Conservation (phyloP, 2,888 invertebrate species). For the Chydorus sphaericus region DNA sequence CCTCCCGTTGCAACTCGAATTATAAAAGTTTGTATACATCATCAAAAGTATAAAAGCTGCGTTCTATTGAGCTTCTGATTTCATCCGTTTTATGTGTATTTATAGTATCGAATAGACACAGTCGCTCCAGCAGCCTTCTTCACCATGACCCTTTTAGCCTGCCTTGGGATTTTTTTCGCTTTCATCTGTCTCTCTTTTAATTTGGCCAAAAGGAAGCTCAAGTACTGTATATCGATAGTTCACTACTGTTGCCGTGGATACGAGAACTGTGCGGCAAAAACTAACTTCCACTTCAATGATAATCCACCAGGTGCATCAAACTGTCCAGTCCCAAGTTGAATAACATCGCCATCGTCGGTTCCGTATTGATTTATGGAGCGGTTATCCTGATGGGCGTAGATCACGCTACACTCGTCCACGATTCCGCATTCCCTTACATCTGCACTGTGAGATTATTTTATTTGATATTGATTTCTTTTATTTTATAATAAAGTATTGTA, state of each 20-base stretch:
- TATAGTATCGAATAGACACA: conserved; percentile 43
- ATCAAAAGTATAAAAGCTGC: too few species aligned
- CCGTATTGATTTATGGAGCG: conserved; percentile 75
- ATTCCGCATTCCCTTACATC: conserved; percentile 57
- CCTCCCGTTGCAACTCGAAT: conserved; percentile 65
- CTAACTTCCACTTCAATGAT: not conserved
- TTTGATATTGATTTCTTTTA: too few species aligned
- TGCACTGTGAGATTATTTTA: conserved; percentile 55
- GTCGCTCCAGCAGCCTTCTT: conserved; percentile 63
- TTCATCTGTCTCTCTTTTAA: conserved; percentile 65
- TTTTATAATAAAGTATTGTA: too few species aligned
- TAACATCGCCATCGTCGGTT: conserved; percentile 80
- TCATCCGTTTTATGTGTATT: not conserved
- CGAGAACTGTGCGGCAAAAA: conserved; percentile 21
- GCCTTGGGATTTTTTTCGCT: conserved; percentile 57
- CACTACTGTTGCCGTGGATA: not conserved
- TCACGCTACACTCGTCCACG: conserved; percentile 55
- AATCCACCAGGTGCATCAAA: conserved; percentile 81
- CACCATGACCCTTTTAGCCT: conserved; percentile 52
- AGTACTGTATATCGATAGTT: conserved; percentile 37
- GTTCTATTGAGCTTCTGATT: not conserved
- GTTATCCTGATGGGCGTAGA: conserved; percentile 74
- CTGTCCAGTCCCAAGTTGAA: conserved; percentile 80
- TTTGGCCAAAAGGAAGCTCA: conserved; percentile 63
- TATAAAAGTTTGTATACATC: too few species aligned